phyloP scores from a whole-genome alignment of 2,113 vertebrate species.

The Takifugu bimaculatus region DNA sequence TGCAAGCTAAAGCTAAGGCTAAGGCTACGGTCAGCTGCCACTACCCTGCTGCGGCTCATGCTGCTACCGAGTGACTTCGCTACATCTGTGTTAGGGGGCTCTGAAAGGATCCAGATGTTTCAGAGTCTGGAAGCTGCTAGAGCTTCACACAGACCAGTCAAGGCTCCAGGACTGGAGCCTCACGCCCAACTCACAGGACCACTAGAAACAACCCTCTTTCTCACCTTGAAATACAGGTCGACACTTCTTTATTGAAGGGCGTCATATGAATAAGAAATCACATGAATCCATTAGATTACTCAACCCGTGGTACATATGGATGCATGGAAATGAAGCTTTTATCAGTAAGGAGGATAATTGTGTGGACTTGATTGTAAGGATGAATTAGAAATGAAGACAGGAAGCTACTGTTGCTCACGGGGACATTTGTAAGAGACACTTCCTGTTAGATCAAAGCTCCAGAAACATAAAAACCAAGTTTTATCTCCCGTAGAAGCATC shows the following conservation, averaged over 20 bases:
- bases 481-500: slow-evolving; percentile 8
- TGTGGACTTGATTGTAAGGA: no score
- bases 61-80: slow-evolving; percentile 40
- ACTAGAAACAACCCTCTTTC: neutral
- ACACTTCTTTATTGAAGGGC: no score
- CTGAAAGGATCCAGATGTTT: slow-evolving; percentile 91
- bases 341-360: no score
- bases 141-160: slow-evolving; percentile 78
- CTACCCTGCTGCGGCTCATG: slow-evolving; percentile 39
- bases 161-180: slow-evolving; percentile 70
- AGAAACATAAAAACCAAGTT: neutral
- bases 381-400: neutral
- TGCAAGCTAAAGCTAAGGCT: slow-evolving; percentile 17
- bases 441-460: neutral
- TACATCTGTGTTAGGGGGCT: slow-evolving; percentile 39
- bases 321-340: no score
- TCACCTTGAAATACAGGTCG: neutral
- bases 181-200: slow-evolving; percentile 61
- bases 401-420: neutral
- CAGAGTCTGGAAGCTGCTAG: slow-evolving; percentile 72
- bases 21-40: neutral
- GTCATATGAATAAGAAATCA: no score
- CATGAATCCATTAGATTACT: no score
- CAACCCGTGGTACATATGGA: no score
- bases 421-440: neutral